Base-by-base conservation (phyloP, 1,140 invertebrate species). In the Macrocentrus cingulum region DNA sequence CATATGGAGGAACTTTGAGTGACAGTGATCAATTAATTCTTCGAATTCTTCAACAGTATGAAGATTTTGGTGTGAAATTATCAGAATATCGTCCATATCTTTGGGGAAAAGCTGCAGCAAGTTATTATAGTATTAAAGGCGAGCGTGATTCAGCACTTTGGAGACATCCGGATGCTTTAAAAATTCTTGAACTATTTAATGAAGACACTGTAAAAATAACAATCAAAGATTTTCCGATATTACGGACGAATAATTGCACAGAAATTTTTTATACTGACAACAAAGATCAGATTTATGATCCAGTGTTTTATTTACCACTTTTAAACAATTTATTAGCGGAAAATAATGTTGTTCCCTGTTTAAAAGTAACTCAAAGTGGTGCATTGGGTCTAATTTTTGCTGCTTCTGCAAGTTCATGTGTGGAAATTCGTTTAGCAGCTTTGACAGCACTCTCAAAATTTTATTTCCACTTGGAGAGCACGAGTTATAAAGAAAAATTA, bases 101-200 rank as follows among this genome's bases (percentile, higher is more conserved):
- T 0, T 93, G 88, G 86, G 90, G 91, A 4, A 84, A 84, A 67
- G 84, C 86, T 11, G 91, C 90, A 0, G 85, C 88, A 8, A 85
- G 83, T 25, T 85, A 90, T 72, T 92, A 92, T 64, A 86, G 87
- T 9, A 78, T 91, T 0, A 82, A 84, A 49, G 79, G 76, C 2
- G 79, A 83, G 49, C 67, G 84, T 55, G 81, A 86, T 64, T 80
- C 84, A 62, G 80, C 82, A 16, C 72, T 89, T 39, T 89, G 81
- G 84, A 84, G 85, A 60, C 86, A 88, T 75, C 88, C 88, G 0
- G 85, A 85, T 41, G 81, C 85, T 11, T 82, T 83, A 29, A 86
- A 91, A 77, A 83, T 92, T 16, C 71, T 92, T 44, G 87, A 88
- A 63, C 76, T 90, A 52, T 81, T 93, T 20, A 81, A 88, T 16